Conservation (phyloP, 2,797 vertebrate species). For the Carcharodon carcharias region DNA sequence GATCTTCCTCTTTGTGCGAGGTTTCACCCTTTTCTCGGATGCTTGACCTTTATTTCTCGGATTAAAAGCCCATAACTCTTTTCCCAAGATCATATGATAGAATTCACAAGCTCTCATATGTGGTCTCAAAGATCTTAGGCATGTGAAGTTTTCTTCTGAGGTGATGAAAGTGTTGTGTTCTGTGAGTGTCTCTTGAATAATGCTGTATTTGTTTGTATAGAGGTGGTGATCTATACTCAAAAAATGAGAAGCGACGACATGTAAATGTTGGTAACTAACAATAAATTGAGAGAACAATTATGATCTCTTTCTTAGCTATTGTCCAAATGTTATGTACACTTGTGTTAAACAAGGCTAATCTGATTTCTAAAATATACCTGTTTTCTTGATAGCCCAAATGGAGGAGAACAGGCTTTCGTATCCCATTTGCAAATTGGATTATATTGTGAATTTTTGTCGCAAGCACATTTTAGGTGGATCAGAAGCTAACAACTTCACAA, state of each 20-base stretch:
- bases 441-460: conserved; percentile 13
- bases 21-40: background rate
- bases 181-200: background rate
- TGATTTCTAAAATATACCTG: background rate
- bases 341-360: background rate
- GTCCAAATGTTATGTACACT: background rate
- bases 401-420: background rate
- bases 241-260: background rate
- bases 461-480: background rate
- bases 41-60: background rate
- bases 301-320: background rate
- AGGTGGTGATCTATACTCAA: background rate
- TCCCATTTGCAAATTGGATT: conserved; percentile 6
- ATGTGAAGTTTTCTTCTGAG: background rate
- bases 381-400: conserved; percentile 21
- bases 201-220: background rate
- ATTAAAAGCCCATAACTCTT: background rate
- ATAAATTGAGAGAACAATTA: background rate
- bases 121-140: background rate
- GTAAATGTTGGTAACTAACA: background rate
- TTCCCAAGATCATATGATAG: background rate
- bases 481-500: conserved; percentile 14
- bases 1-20: background rate
- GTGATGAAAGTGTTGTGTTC: background rate
- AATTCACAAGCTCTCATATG: background rate